Base-by-base conservation (phyloP, 2,797 vertebrate genomes). In the Manis javanica region DNA sequence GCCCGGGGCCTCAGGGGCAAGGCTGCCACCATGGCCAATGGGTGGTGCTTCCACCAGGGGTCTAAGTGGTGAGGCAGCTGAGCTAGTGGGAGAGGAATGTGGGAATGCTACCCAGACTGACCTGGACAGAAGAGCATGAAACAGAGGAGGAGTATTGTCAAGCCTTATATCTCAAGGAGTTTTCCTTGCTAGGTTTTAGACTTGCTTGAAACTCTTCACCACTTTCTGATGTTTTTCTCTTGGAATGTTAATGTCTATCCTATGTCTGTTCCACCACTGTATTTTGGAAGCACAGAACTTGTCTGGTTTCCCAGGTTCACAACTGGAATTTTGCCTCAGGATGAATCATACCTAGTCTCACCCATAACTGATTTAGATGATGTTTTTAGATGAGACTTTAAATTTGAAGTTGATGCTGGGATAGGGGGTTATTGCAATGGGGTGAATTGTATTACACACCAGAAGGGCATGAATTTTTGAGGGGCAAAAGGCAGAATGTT, bases 311-410 rank as follows among this genome's bases (percentile, higher is more conserved):
- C 24, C 10, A 57, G 24, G 13, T 72, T 95, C 29, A 72, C 11
- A 88, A 34, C 10, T 39, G 13, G 31, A 89, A 2, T 39, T 61
- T 78, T 64, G 24, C 46, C 7, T 88, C 53, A 51, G 8, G 15
- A 63, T 74, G 21, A 85, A 79, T 87, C 26, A 51, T 55, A 34
- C 23, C 18, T 81, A 31, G 0, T 75, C 19, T 81, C 7, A 86
- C 5, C 13, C 13, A n/a, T 55, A 53, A 14, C 2, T 72, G 7
- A 42, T 66, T 64, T 57, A 66, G 16, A 49, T 57, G 69, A n/a
- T 79, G 71, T 53, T 29, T 46, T 83, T 71, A 83, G 55, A 75
- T 90, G 31, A 87, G 24, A 79, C 14, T 46, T 86, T 66, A 31
- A 5, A 23, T 26, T 79, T 90, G 37, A 42, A 84, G 29, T 46